phyloP scores from a whole-genome alignment of 2,113 vertebrate genomes.

The Uropsilus gracilis region DNA sequence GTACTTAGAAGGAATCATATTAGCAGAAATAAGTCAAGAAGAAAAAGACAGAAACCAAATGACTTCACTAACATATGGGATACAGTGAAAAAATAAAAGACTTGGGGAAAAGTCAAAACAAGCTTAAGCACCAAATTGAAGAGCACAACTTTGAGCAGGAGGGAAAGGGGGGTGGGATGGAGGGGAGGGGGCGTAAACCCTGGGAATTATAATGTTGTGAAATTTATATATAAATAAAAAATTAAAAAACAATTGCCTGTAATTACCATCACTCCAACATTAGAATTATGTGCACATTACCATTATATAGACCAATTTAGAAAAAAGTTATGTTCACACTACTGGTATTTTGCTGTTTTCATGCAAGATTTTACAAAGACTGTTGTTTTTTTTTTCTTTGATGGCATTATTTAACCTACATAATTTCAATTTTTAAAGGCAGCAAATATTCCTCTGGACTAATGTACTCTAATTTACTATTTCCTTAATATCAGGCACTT shows the following conservation, averaged over 20 bases:
- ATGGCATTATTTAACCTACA: conserved; percentile 44
- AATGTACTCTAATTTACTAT: conserved; percentile 41
- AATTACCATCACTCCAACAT: conserved; percentile 5
- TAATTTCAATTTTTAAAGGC: conserved; percentile 59
- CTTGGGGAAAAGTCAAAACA: no score
- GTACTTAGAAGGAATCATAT: no score
- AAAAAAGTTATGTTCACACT: conserved; percentile 39
- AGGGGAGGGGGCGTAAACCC: no score
- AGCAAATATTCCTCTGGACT: conserved; percentile 44
- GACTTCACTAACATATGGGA: no score
- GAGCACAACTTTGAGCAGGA: no score
- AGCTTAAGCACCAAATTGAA: no score
- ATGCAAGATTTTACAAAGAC: conserved; percentile 52
- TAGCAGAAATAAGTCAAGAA: no score
- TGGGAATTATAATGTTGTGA: no score
- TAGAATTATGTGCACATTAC: conserved; percentile 29
- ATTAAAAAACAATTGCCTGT: neutral
- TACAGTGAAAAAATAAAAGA: no score
- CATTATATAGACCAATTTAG: conserved; percentile 51
- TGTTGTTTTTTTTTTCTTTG: conserved; percentile 47
- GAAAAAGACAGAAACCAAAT: no score
- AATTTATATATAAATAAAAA: no score
- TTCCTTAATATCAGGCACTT: conserved; percentile 62
- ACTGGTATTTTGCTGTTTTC: conserved; percentile 32
- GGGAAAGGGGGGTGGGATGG: no score